Base-by-base conservation (phyloP, 2,888 invertebrate genomes). In the Zhuqinia jingwanae region DNA sequence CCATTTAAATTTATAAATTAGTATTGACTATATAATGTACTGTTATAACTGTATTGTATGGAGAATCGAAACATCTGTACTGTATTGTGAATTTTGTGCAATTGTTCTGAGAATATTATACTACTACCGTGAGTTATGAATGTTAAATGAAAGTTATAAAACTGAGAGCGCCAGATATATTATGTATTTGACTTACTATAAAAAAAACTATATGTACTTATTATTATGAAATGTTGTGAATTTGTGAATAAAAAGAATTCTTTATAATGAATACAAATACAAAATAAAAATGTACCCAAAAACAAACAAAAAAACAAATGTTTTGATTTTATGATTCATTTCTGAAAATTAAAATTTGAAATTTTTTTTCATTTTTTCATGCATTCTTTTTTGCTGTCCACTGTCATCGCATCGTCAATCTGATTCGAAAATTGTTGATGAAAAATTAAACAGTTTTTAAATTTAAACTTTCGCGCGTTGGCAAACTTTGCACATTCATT, bases 251-350 rank as follows among this genome's bases (percentile, higher is more conserved):
- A 77, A 58, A 77, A 75, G 53, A 76, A 42, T 36, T 77, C 78
- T 78, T 78, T 78, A 78, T 78, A 78, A 78, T 78, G 78, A 63
- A 42, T 47, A 78, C 78, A 63, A 60, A 27, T 68, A 68, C 20
- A 68, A 45, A 73, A 45, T 45, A 68, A 8, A 68, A 60, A 68
- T 53, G 42, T 68, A 45, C 68, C 68, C 42, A 56, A 76, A 58
- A 75, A 76, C 25, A 22, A n/a, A 75, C 22, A 0, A 50, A 22
- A n/a, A 58, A 58, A n/a, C n/a, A n/a, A n/a, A n/a, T n/a, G n/a
- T n/a, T n/a, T n/a, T n/a, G n/a, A n/a, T n/a, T n/a, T n/a, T n/a
- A n/a, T n/a, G n/a, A n/a, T n/a, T n/a, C n/a, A n/a, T n/a, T n/a
- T n/a, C n/a, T n/a, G n/a, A n/a, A n/a, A n/a, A n/a, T n/a, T n/a